Evolutionary conservation across 2,797 vertebrate genomes (phyloP).

Genomic region (Mus caroli): DNA sequence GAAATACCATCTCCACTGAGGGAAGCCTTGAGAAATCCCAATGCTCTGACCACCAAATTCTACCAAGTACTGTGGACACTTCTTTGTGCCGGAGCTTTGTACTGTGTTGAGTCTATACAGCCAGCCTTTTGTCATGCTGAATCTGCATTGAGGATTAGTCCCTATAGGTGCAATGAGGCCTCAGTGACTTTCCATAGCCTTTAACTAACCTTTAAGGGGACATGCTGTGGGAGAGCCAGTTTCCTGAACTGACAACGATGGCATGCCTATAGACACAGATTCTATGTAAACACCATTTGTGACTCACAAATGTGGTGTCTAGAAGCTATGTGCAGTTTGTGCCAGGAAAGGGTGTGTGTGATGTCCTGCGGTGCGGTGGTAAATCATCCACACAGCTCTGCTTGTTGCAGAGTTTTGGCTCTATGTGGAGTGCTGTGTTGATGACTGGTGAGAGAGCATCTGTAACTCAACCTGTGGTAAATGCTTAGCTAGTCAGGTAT

Average conservation of each 20-base stretch:
- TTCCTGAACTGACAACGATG: constrained; percentile 29
- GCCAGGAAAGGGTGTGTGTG: not conserved
- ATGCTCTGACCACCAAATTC: not conserved
- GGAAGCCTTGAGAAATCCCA: not conserved
- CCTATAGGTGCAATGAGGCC: not conserved
- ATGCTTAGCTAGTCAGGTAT: not conserved
- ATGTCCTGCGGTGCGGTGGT: not conserved
- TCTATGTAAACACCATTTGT: not conserved
- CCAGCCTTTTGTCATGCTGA: not conserved
- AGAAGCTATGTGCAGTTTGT: not conserved
- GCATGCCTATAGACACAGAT: constrained; percentile 28
- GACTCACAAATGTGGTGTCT: not conserved
- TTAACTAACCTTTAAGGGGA: not conserved
- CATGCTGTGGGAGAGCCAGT: constrained; percentile 40
- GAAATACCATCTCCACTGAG: not conserved
- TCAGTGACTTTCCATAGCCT: not conserved
- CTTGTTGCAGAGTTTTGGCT: not conserved
- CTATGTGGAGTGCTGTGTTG: not conserved
- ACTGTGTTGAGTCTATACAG: not conserved
- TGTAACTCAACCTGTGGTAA: not conserved
- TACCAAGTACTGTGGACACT: not conserved
- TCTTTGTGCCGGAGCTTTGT: not conserved
- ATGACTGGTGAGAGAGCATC: not conserved
- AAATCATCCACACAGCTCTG: not conserved
- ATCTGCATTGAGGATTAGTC: not conserved